Conservation (phyloP, 2,113 vertebrate genomes). For the Isichthys henryi region DNA sequence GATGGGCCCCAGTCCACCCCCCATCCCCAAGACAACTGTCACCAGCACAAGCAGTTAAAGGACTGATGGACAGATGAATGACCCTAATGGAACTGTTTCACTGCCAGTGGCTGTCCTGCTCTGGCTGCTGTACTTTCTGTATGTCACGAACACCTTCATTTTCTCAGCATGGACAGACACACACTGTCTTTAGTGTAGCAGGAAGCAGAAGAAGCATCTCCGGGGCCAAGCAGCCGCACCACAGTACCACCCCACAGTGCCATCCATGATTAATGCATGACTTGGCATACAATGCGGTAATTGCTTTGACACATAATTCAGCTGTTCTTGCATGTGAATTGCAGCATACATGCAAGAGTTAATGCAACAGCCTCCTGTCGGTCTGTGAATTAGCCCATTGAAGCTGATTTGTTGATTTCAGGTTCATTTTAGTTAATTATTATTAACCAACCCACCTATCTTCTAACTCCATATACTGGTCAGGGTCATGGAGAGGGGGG, state of each 20-base stretch:
- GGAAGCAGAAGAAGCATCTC: not conserved
- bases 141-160: not conserved
- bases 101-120: not conserved
- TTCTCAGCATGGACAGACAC: not conserved
- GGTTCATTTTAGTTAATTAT: not conserved
- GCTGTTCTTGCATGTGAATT: not conserved
- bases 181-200: not conserved
- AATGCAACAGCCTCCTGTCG: not conserved
- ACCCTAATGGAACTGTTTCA: not conserved
- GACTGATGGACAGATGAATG: not conserved
- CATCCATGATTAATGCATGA: not conserved
- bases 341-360: not conserved
- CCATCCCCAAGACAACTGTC: not conserved
- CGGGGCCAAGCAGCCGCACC: not conserved
- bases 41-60: not conserved
- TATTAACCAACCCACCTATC: not conserved
- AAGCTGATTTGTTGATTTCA: not conserved
- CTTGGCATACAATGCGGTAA: not conserved
- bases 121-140: not conserved
- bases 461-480: not conserved
- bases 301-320: not conserved
- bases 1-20: not conserved
- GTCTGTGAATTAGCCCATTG: not conserved
- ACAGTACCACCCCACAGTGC: not conserved
- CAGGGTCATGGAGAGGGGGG: not conserved